Evolutionary conservation across 2,797 vertebrate species (phyloP).

Genomic region (Helostoma temminkii): DNA sequence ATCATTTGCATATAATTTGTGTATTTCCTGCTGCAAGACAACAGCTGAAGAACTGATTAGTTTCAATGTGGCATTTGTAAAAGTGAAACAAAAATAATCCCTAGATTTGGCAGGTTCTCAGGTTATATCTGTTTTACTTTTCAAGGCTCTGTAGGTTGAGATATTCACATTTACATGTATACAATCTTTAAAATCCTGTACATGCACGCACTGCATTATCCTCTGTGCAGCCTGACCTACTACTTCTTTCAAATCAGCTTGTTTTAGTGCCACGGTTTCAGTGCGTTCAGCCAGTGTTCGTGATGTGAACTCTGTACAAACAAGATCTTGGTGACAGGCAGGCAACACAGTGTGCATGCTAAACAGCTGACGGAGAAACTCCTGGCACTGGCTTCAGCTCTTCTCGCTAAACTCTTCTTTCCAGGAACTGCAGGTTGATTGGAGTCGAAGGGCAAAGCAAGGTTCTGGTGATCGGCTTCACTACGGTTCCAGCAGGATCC

Average conservation of each 20-base stretch:
- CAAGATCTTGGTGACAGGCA: conserved; percentile 18
- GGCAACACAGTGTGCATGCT: conserved; percentile 42
- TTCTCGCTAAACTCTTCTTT: conserved; percentile 55
- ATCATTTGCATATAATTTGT: too few relatives aligned
- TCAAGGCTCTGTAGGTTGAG: neutral
- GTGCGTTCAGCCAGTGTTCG: conserved; percentile 20
- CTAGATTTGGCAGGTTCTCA: too few relatives aligned
- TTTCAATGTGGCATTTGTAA: too few relatives aligned
- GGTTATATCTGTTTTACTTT: too few relatives aligned
- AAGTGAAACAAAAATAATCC: too few relatives aligned
- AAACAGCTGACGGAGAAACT: conserved; percentile 33
- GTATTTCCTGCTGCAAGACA: too few relatives aligned
- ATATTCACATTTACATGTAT: too few relatives aligned
- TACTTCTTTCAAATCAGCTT: neutral
- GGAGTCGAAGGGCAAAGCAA: conserved; percentile 77
- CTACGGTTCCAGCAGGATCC: conserved; percentile 76
- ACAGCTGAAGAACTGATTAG: too few relatives aligned
- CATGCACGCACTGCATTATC: neutral
- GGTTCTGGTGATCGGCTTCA: conserved; percentile 83
- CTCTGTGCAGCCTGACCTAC: too few relatives aligned
- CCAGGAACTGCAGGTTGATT: conserved; percentile 84
- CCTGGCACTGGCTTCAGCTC: neutral
- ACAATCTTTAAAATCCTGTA: neutral
- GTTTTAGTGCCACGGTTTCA: neutral
- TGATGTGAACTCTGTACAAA: conserved; percentile 5